Base-by-base conservation (phyloP, 2,113 vertebrate genomes). In the Aramus guarauna region DNA sequence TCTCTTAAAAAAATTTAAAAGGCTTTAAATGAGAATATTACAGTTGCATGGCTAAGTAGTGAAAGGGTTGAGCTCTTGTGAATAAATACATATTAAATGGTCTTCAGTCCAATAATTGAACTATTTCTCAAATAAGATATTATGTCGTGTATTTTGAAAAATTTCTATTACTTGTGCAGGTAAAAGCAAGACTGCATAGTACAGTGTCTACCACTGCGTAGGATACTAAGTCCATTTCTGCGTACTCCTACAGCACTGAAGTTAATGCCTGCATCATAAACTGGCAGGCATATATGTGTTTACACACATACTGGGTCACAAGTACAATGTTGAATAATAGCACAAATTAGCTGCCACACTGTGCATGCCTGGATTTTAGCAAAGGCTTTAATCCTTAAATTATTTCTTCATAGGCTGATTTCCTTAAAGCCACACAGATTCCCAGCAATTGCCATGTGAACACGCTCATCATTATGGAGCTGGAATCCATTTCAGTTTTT, bases 311-410 rank as follows among this genome's bases (percentile, higher is more conserved):
- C 36, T 59, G 34, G 88, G 72, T 77, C 79, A 81, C 34, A 81
- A 80, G 39, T 6, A 68, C 55, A 87, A 20, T 5, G 45, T 22
- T 53, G 43, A 91, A 10, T 50, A 92, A 87, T 0, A 69, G 73
- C 77, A 7, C 77, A 94, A 82, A 94, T 92, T 66, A 94, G 63
- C 79, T 87, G 88, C 52, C 79, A 92, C 41, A 22, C 16, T 6
- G 0, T 90, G 69, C 9, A 1, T n/a, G 56, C 66, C 14, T 47
- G 59, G 66, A 53, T 85, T 87, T 75, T 15, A 87, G 69, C 39
- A 82, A 85, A 94, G 76, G 66, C 80, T 89, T 85, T 92, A 96
- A 96, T 95, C 91, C 71, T 52, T 73, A 78, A 95, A 90, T 87
- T 92, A 89, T 72, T 81, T 94, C 68, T 92, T 92, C 47, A 52